These are phyloP conservation scores for Aegithalos caudatus DNA, from an alignment of 2,113 vertebrate genomes.

Conservation along the genomic window DNA sequence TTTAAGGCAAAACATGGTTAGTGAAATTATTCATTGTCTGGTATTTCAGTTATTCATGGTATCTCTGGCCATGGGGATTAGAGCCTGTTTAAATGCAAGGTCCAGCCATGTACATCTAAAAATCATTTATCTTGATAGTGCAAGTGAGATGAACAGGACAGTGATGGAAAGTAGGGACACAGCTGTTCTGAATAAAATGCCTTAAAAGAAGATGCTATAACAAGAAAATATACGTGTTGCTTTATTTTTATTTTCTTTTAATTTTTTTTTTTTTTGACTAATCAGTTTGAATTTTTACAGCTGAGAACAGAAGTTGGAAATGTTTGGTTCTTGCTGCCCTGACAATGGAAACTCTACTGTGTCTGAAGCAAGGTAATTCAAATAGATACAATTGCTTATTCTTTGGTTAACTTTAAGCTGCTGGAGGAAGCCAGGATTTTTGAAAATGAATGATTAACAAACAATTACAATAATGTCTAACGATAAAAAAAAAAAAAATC, in stretches of 20 bases:
- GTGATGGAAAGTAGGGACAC: background rate
- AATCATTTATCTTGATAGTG: background rate
- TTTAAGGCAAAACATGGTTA: constrained; percentile 29
- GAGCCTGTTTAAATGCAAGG: constrained; percentile 9
- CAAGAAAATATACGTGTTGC: background rate
- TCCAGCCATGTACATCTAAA: background rate
- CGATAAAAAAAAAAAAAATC: background rate
- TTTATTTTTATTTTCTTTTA: background rate
- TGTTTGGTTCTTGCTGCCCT: background rate
- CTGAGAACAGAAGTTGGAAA: background rate
- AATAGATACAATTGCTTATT: background rate
- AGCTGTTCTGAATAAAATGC: background rate
- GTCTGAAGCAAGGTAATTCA: background rate
- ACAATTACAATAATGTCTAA: background rate
- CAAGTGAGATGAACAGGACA: background rate
- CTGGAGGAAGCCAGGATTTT: background rate
- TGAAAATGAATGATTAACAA: constrained; percentile 10
- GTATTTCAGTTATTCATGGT: constrained; percentile 52
- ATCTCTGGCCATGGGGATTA: constrained; percentile 3
- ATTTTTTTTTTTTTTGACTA: background rate
- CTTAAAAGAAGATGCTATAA: background rate
- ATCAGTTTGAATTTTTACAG: background rate
- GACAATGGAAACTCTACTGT: background rate
- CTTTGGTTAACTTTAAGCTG: background rate
- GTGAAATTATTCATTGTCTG: constrained; percentile 17